These are phyloP conservation scores for Corbicula japonica DNA, from an alignment of 2,888 invertebrate genomes.

Conservation along the genomic window DNA sequence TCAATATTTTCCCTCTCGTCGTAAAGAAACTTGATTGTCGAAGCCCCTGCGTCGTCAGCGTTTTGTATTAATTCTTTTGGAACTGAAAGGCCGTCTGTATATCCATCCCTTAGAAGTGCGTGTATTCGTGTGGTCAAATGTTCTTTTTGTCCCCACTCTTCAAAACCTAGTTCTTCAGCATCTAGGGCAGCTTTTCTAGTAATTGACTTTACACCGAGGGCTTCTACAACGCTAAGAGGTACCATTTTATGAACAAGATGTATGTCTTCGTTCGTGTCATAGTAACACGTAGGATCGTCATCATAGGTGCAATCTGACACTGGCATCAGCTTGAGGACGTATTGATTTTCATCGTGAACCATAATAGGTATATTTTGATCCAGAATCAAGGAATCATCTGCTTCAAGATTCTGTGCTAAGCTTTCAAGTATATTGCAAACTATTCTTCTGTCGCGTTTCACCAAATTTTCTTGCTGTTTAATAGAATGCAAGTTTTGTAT, in stretches of 20 bases:
- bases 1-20: slow-evolving; percentile 79
- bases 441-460: slow-evolving; percentile 33
- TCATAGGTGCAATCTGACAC: slow-evolving; percentile 41
- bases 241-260: slow-evolving; percentile 53
- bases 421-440: slow-evolving; percentile 36
- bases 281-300: slow-evolving; percentile 14
- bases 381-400: too few species aligned
- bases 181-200: slow-evolving; percentile 70
- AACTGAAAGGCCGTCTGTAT: slow-evolving; percentile 80
- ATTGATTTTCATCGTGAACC: too few species aligned
- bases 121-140: slow-evolving; percentile 75
- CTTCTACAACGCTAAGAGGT: slow-evolving; percentile 67
- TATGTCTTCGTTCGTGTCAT: slow-evolving; percentile 22
- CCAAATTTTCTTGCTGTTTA: too few species aligned
- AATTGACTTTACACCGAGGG: slow-evolving; percentile 75
- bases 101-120: slow-evolving; percentile 71
- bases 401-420: slow-evolving; percentile 6
- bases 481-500: too few species aligned
- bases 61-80: slow-evolving; percentile 82
- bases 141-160: slow-evolving; percentile 79
- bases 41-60: slow-evolving; percentile 81
- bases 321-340: not conserved
- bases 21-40: slow-evolving; percentile 74
- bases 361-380: too few species aligned
- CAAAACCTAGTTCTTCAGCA: slow-evolving; percentile 66